Evolutionary conservation across 1,140 invertebrate genomes (phyloP), one percentile per base, ranked within the genome.

Genomic region (Ganaspis sp.): DNA sequence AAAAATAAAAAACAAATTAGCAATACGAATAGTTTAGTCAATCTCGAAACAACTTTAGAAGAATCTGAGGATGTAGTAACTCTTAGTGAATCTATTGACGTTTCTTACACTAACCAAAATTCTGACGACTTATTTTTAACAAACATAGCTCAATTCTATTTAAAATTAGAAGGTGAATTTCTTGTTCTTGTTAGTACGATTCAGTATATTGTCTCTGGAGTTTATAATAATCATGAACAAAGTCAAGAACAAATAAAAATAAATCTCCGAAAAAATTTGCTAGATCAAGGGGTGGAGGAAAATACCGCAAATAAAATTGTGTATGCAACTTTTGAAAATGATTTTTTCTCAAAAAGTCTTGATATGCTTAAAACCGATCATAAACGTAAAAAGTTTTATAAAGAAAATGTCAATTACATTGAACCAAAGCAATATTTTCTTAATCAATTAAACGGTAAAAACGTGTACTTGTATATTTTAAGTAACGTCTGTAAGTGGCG

Each of bases 351-450:
- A 12, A 72, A 78, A 58, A 72, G 71, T 5, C 58, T 78, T 34
- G 45, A 71, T n/a, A 53, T 21, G 15, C 40, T 19, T 15, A 38
- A 76, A 34, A 69, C 64, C 9, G 21, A 37, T 19, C 75, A 74
- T 26, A 54, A 26, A 49, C 70, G 74, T 54, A 70, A 81, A 70
- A 79, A 72, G n/a, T 85, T 76, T 64, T 79, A 79, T 49, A 78
- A 81, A 83, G 72, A 79, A 17, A 26, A 81, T 58, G 82, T 78
- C 74, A 70, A 79, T 74, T 84, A 79, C 54, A 73, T 87, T 69
- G n/a, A 75, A 42, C 23, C 5, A 19, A 9, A 77, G 11, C 15
- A 15, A 17, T 8, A 19, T 17, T 8, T 17, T 17, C 12, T 53
- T 21, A 45, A 38, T 37, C 58, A 73, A 11, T 1, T 53, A 34